phyloP scores from a whole-genome alignment of 2,797 vertebrate species.

The Borostomias antarcticus region DNA sequence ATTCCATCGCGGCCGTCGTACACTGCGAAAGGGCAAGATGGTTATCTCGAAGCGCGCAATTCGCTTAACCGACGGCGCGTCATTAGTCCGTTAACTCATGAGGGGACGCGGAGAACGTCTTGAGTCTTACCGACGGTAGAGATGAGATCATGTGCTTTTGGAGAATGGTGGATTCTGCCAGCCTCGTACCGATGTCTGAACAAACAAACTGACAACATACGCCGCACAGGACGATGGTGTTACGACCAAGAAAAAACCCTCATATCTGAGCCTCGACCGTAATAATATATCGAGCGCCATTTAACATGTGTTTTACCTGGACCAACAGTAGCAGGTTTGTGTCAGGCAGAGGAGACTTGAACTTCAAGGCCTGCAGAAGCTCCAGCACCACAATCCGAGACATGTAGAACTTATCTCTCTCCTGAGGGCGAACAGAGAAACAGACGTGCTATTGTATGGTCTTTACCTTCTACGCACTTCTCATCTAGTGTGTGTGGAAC shows the following conservation, averaged over 20 bases:
- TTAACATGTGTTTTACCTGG: neutral
- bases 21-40: conserved; percentile 78
- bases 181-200: conserved; percentile 93
- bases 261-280: too few relatives aligned
- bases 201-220: conserved; percentile 89
- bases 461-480: too few relatives aligned
- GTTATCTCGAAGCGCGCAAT: too few relatives aligned
- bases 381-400: conserved; percentile 95
- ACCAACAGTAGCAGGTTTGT: conserved; percentile 85
- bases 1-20: conserved; percentile 97
- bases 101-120: neutral
- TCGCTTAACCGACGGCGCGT: too few relatives aligned
- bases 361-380: conserved; percentile 95
- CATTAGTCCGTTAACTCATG: too few relatives aligned
- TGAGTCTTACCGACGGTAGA: conserved; percentile 90
- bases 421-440: conserved; percentile 71
- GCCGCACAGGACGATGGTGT: neutral
- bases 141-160: conserved; percentile 98
- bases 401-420: conserved; percentile 99
- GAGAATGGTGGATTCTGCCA: conserved; percentile 96
- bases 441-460: neutral
- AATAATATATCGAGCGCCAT: too few relatives aligned
- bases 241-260: too few relatives aligned
- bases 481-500: conserved; percentile 55
- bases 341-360: conserved; percentile 95